Evolutionary conservation across 2,113 vertebrate species (phyloP).

Genomic region (Thoracochromis brauschi): DNA sequence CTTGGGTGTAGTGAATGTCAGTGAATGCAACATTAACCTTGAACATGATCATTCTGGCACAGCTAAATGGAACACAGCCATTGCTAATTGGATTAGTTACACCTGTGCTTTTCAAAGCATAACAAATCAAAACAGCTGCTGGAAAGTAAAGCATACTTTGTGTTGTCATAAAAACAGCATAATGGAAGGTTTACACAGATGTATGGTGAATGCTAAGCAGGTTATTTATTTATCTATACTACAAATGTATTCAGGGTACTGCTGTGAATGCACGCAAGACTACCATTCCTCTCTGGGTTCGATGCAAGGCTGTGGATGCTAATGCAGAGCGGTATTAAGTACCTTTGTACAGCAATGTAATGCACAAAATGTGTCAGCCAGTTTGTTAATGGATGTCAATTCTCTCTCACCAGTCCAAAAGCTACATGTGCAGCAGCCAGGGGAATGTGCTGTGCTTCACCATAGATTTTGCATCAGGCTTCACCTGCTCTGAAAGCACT

Average conservation of each 20-base stretch:
- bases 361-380: neutral
- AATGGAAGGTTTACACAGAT: neutral
- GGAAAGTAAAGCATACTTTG: neutral
- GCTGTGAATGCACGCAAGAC: neutral
- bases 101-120: neutral
- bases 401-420: conserved; percentile 78
- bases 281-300: neutral
- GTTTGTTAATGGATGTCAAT: neutral
- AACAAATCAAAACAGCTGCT: neutral
- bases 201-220: neutral
- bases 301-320: neutral
- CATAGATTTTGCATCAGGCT: conserved; percentile 83
- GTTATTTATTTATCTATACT: neutral
- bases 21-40: neutral
- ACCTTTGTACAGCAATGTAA: neutral
- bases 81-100: neutral
- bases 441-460: conserved; percentile 81
- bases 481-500: conserved; percentile 82
- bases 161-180: neutral
- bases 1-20: neutral
- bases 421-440: conserved; percentile 85
- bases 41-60: neutral
- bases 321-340: neutral
- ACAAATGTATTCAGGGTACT: neutral
- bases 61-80: neutral